Evolutionary conservation across 37 sponge, comb jelly and placozoan species (phyloP), one percentile per base, ranked within the genome.

Genomic region (Halisarca cf. caerulea): DNA sequence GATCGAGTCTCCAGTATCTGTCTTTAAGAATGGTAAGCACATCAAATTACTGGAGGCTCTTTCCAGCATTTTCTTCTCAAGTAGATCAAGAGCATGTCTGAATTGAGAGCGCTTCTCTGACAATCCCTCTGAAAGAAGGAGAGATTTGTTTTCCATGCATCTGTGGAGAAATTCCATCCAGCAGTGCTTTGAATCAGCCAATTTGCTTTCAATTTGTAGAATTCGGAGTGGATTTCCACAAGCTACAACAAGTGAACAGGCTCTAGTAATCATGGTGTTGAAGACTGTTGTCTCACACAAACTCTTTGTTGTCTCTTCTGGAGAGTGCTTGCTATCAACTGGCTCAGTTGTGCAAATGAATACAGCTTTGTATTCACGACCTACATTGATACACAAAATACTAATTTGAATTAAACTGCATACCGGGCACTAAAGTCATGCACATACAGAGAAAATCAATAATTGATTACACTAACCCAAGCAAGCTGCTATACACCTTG

Each of bases 231-330:
- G 93, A 40, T 92, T 92, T 20, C 93, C 93, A 66, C 86, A 80
- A 75, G 59, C 78, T 34, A 92, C 90, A 42, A 92, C 90, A 20
- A 92, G 73, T n/a, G 86, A 89, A 28, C 77, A 66, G 18, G 90
- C 88, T 58, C 92, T 55, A 0, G 92, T 91, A n/a, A 91, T 82
- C 30, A 87, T 88, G 51, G 93, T 93, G 68, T 93, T 93, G 54
- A 93, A 93, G 28, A 89, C 88, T 84, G 83, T 84, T 23, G 40
- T 81, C 37, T 89, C 83, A 72, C 84, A 86, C 7, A 89, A 27
- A 32, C 80, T 89, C 68, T 93, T 93, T 37, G 90, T 89, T 3
- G 64, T 37, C 42, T 74, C 77, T 24, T 44, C 30, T n/a, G 77
- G 25, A 40, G 14, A 36, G 44, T 21, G 41, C 7, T 37, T 2